These are phyloP conservation scores for Xenopus tropicalis DNA, from an alignment of 2,113 vertebrate genomes.

Conservation along the genomic window UCB_Xtro_10.0 CM004443.2:207732001-207732500, in stretches of 20 bases:
- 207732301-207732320: slow-evolving; percentile 12
- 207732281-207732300: slow-evolving; percentile 19
- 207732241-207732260: slow-evolving; percentile 21
- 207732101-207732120: slow-evolving; percentile 33
- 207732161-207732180: slow-evolving; percentile 17
- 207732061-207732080: slow-evolving; percentile 39
- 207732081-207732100: slow-evolving; percentile 14
- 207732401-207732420: too few relatives aligned
- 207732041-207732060: slow-evolving; percentile 20
- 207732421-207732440: too few relatives aligned
- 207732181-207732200: slow-evolving; percentile 21
- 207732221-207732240: slow-evolving; percentile 20
- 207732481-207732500: too few relatives aligned
- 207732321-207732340: slow-evolving; percentile 23
- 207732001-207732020: too few relatives aligned
- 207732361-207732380: slow-evolving; percentile 32
- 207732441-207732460: too few relatives aligned
- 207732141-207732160: slow-evolving; percentile 20
- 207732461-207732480: too few relatives aligned
- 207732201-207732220: slow-evolving; percentile 27
- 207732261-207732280: slow-evolving; percentile 24
- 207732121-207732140: slow-evolving; percentile 32
- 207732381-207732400: too few relatives aligned
- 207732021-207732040: not conserved
- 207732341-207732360: not conserved